phyloP scores from a whole-genome alignment of 2,797 vertebrate species.

The Sebastes dallii region DNA sequence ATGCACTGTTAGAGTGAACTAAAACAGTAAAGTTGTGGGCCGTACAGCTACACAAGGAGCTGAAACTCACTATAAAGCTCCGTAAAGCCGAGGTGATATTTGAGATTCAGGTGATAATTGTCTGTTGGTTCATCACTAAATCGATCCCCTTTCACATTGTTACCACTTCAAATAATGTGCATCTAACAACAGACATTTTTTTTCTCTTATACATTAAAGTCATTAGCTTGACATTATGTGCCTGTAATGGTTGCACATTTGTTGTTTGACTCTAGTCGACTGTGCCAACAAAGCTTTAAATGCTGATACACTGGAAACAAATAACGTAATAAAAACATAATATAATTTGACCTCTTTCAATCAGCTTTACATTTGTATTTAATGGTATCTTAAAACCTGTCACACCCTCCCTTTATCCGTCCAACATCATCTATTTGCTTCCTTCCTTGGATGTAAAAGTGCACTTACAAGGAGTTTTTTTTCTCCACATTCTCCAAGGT shows the following conservation, averaged over 20 bases:
- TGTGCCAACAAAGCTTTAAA: neutral
- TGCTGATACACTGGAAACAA: neutral
- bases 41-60: too few species aligned
- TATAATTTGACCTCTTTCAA: neutral
- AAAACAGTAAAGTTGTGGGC: too few species aligned
- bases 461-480: neutral
- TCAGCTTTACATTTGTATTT: neutral
- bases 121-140: neutral
- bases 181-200: neutral
- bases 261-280: neutral
- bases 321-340: neutral
- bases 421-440: neutral
- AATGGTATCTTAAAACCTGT: neutral
- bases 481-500: neutral
- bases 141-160: neutral
- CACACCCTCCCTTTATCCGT: neutral
- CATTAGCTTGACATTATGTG: constrained; percentile 21
- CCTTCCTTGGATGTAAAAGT: neutral
- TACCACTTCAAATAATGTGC: neutral
- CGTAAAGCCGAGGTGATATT: too few species aligned
- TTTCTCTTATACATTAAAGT: neutral
- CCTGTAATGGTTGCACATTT: neutral
- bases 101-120: neutral
- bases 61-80: too few species aligned
- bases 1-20: too few species aligned